Conservation (phyloP, 2,888 invertebrate species). For the Mesochorus sp. region DNA sequence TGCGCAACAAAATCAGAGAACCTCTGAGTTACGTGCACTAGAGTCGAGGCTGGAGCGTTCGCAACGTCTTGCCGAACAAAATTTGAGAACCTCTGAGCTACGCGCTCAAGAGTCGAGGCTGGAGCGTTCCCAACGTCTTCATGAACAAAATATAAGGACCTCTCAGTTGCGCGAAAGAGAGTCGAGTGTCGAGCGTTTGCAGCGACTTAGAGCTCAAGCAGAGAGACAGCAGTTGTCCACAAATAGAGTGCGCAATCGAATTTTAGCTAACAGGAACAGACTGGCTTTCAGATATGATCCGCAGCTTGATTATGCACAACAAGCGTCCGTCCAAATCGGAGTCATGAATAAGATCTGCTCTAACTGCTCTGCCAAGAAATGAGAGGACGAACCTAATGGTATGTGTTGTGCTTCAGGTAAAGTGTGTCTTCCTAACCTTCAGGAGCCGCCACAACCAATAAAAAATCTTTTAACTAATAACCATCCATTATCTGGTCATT, state of each 20-base stretch:
- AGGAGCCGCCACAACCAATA: slow-evolving; percentile 76
- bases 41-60: not conserved
- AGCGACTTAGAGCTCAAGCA: no score
- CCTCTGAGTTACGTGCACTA: slow-evolving; percentile 33
- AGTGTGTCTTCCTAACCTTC: slow-evolving; percentile 76
- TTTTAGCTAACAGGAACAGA: no score
- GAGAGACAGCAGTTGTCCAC: no score
- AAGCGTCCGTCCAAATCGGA: slow-evolving; percentile 60
- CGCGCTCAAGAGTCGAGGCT: not conserved
- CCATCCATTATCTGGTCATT: slow-evolving; percentile 38
- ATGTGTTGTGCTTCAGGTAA: slow-evolving; percentile 79
- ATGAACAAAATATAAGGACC: not conserved
- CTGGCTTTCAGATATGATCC: not conserved
- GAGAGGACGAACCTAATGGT: slow-evolving; percentile 76
- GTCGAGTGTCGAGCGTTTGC: not conserved
- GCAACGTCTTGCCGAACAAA: not conserved
- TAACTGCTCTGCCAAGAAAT: slow-evolving; percentile 75
- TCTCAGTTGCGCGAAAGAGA: not conserved
- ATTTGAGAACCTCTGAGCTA: slow-evolving; percentile 67
- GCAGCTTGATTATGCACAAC: not conserved
- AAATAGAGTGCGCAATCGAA: no score
- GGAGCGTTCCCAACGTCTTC: not conserved
- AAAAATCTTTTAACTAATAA: slow-evolving; percentile 5
- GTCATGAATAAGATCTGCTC: slow-evolving; percentile 72
- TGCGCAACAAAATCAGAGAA: not conserved